Conservation (phyloP, 2,888 invertebrate genomes). For the Cephus pulcher region DNA sequence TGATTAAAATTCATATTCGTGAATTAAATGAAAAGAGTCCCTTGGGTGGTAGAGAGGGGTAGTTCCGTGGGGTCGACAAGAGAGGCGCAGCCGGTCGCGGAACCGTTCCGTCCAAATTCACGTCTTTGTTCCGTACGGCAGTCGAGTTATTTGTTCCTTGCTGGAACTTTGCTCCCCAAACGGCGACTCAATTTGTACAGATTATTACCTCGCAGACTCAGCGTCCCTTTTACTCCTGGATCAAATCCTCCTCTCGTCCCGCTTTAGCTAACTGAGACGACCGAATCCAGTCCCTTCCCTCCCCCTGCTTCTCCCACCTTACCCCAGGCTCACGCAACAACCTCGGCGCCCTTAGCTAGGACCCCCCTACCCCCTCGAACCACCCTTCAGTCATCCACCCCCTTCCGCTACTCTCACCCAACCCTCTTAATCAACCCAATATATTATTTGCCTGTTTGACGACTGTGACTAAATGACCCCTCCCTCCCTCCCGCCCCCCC, state of each 20-base stretch:
- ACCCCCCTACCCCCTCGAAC: background rate
- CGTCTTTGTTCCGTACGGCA: conserved; percentile 17
- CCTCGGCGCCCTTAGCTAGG: background rate
- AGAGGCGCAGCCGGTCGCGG: background rate
- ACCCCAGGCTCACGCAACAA: background rate
- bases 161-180: conserved; percentile 11
- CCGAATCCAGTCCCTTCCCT: background rate
- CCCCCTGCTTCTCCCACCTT: too few relatives aligned
- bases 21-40: conserved; percentile 21
- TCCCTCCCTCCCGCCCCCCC: too few relatives aligned
- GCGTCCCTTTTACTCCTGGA: background rate
- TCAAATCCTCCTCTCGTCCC: background rate
- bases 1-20: conserved; percentile 21
- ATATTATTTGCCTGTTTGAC: conserved; percentile 24
- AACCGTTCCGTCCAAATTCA: conserved; percentile 10
- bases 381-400: background rate
- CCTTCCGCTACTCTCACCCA: background rate
- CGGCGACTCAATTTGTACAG: conserved; percentile 23
- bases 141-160: conserved; percentile 19
- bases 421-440: conserved; percentile 21
- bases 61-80: background rate
- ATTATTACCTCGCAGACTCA: conserved; percentile 18
- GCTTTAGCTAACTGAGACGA: background rate
- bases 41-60: background rate
- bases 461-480: conserved; percentile 21